Evolutionary conservation across 2,113 vertebrate genomes (phyloP).

Genomic region (Istiophorus platypterus): DNA sequence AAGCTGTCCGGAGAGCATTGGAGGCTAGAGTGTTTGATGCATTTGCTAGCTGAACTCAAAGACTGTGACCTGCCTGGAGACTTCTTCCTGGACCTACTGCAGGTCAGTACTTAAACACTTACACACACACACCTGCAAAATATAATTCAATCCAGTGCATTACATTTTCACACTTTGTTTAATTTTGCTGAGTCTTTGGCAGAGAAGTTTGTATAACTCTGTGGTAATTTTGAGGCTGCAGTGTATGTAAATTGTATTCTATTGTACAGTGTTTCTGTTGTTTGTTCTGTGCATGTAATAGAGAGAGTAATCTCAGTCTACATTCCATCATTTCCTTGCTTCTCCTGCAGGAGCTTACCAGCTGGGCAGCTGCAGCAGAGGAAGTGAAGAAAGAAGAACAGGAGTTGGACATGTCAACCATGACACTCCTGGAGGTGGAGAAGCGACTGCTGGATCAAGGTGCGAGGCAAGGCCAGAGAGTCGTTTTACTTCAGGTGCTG

Average conservation of each 20-base stretch:
- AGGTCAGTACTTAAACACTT: slow-evolving; percentile 80
- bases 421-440: slow-evolving; percentile 87
- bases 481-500: slow-evolving; percentile 90
- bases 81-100: slow-evolving; percentile 92
- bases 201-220: too few relatives aligned
- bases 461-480: slow-evolving; percentile 72
- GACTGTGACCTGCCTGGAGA: slow-evolving; percentile 90
- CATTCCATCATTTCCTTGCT: background rate
- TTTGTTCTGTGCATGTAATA: background rate
- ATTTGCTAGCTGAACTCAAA: slow-evolving; percentile 88
- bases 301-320: background rate
- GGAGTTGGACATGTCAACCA: slow-evolving; percentile 54
- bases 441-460: slow-evolving; percentile 59
- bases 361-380: slow-evolving; percentile 76
- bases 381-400: slow-evolving; percentile 42
- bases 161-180: background rate
- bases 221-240: background rate
- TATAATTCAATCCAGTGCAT: background rate
- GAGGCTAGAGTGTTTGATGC: slow-evolving; percentile 87
- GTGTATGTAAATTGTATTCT: too few relatives aligned
- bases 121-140: background rate
- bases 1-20: slow-evolving; percentile 91
- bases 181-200: background rate
- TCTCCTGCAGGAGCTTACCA: slow-evolving; percentile 87
- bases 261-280: background rate